phyloP scores from a whole-genome alignment of 1,140 invertebrate genomes.

The Macrobrachium nipponense region DNA sequence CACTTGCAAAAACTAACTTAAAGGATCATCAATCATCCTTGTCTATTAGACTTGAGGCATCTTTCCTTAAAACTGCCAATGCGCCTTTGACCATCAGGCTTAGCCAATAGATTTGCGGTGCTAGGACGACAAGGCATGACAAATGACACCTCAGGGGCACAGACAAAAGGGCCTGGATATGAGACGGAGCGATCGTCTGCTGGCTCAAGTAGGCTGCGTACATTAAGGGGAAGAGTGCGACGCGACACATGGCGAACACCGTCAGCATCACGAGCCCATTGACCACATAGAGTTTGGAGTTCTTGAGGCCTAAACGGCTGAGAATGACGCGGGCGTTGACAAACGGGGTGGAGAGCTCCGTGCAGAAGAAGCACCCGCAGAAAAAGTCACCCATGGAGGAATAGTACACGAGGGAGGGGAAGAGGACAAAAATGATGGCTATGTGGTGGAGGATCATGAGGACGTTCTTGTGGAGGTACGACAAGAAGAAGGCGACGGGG shows the following conservation, averaged over 20 bases:
- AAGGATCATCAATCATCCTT: constrained; percentile 43
- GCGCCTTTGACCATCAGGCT: constrained; percentile 61
- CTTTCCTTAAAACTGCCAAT: constrained; percentile 39
- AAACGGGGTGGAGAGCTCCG: constrained; percentile 62
- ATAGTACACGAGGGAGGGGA: constrained; percentile 57
- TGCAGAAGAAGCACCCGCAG: constrained; percentile 60
- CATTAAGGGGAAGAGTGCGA: constrained; percentile 60
- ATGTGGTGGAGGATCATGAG: constrained; percentile 63
- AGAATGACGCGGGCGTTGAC: constrained; percentile 62
- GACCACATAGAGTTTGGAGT: constrained; percentile 56
- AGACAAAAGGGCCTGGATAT: constrained; percentile 35
- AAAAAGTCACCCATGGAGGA: constrained; percentile 63
- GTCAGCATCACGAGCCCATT: constrained; percentile 62
- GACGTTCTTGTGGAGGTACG: constrained; percentile 42
- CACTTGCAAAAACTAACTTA: too few species aligned
- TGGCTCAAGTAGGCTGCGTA: constrained; percentile 58
- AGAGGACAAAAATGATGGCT: constrained; percentile 48
- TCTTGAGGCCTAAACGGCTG: constrained; percentile 58
- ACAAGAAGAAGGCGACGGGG: constrained; percentile 18
- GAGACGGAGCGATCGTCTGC: constrained; percentile 51
- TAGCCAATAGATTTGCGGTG: constrained; percentile 62
- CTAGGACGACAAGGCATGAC: constrained; percentile 50
- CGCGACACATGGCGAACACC: constrained; percentile 60
- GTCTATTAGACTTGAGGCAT: background rate
- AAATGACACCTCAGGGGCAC: constrained; percentile 60